These are phyloP conservation scores for Poliocrania exsul DNA, from an alignment of 2,797 vertebrate genomes.

Conservation along the genomic window DNA sequence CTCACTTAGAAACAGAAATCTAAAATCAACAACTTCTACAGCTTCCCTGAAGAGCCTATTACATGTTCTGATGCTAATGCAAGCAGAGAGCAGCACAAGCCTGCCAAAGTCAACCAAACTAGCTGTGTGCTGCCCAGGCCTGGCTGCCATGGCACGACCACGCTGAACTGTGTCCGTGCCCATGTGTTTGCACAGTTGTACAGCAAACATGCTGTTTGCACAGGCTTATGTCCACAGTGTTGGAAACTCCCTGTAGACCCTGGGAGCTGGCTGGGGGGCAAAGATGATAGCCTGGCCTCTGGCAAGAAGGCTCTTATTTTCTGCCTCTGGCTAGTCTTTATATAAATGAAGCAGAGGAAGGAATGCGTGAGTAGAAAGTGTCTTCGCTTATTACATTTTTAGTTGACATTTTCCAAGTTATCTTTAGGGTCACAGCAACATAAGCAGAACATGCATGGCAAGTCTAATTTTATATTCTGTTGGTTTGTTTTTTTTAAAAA, in stretches of 20 bases:
- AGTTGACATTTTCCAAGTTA: not conserved
- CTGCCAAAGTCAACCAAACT: not conserved
- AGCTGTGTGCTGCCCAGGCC: not conserved
- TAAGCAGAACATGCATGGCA: not conserved
- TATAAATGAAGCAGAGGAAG: not conserved
- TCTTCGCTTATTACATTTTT: not conserved
- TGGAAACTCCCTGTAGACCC: not conserved
- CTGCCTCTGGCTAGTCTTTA: not conserved
- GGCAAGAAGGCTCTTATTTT: not conserved
- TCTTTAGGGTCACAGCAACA: not conserved
- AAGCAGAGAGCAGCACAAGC: not conserved
- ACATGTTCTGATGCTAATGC: not conserved
- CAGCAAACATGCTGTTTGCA: not conserved
- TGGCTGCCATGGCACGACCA: not conserved
- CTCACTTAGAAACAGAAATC: constrained; percentile 1
- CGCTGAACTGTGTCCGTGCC: not conserved
- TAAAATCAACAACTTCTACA: constrained; percentile 1
- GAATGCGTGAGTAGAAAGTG: not conserved
- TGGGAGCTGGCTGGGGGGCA: not conserved
- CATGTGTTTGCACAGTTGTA: not conserved
- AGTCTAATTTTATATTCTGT: constrained; percentile 1
- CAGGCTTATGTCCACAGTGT: not conserved
- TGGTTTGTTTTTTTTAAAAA: not conserved
- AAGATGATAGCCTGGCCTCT: not conserved
- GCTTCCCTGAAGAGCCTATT: not conserved